Base-by-base conservation (phyloP, 2,797 vertebrate genomes). In the Eulemur coronatus region DNA sequence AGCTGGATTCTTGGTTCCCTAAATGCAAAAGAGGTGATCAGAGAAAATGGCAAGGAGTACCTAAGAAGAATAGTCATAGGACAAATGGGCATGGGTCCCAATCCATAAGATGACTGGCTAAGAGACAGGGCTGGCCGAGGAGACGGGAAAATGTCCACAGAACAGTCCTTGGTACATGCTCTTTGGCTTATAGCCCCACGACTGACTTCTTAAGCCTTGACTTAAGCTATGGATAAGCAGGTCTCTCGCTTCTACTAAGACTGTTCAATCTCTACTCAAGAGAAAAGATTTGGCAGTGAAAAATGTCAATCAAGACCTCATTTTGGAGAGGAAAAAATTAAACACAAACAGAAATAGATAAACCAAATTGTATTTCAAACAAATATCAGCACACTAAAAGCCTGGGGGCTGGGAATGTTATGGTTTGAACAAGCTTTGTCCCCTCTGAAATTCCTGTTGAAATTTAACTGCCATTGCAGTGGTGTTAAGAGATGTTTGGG, bases 301-400 rank as follows among this genome's bases (percentile, higher is more conserved):
- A 96, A 92, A 81, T 48, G 26, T 26, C 52, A 78, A 69, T 70
- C 41, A 85, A 85, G 43, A 84, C 4, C 26, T 46, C 30, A 91
- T 76, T 85, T n/a, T 90, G 46, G 55, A 94, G 30, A 48, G 81
- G 41, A 20, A 46, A 76, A n/a, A 84, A 78, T 35, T 73, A 70
- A 94, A 95, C 75, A 48, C 43, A 88, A 67, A 81, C 30, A 91
- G 30, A 89, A 81, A 95, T 73, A 91, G 80, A 50, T 73, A 94
- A 84, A 38, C 9, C 35, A 79, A 96, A 90, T 18, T 82, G n/a
- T 76, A 85, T 67, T 95, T 97, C 78, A 94, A 94, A 93, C 4
- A 48, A 73, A 65, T 70, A 43, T 5, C 80, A 80, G 11, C 18
- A 86, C 22, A 87, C 2, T 38, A 4, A 78, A 89, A 26, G 48